A percentile compares a stretch with the other conserved stretches of the same genome.
Conservation (phyloP, 2,797 vertebrate genomes). For the Hydrocynus forskahlii region DNA sequence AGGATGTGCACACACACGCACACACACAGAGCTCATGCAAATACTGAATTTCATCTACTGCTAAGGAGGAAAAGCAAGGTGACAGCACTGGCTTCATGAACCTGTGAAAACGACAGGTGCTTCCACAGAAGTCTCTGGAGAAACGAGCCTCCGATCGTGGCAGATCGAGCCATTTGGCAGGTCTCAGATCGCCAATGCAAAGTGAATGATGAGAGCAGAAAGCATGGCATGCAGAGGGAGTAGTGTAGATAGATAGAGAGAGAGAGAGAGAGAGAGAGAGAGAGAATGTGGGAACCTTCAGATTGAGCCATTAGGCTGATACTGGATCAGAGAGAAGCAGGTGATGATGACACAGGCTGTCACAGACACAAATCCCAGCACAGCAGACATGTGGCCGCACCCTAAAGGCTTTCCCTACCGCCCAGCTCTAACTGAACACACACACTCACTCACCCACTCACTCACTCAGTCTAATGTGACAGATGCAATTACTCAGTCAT, state of each 20-base stretch:
- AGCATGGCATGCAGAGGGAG: slow-evolving; percentile 7
- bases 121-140: not conserved
- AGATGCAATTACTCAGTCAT: too few species aligned
- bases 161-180: slow-evolving; percentile 3
- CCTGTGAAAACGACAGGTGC: slow-evolving; percentile 5
- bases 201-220: not conserved
- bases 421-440: slow-evolving; percentile 37
- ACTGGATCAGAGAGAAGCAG: slow-evolving; percentile 23
- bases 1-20: not conserved
- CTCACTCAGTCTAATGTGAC: slow-evolving; percentile 47
- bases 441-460: slow-evolving; percentile 49
- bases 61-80: slow-evolving; percentile 5
- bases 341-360: slow-evolving; percentile 44
- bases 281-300: not conserved
- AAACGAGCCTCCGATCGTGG: not conserved
- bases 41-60: not conserved
- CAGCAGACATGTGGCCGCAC: slow-evolving; percentile 21
- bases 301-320: slow-evolving; percentile 26
- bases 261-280: slow-evolving; percentile 2
- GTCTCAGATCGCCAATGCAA: slow-evolving; percentile 12
- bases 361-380: slow-evolving; percentile 40
- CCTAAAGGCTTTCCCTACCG: slow-evolving; percentile 45
- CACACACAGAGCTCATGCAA: slow-evolving; percentile 7
- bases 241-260: not conserved
- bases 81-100: slow-evolving; percentile 1